phyloP scores from a whole-genome alignment of 2,888 invertebrate genomes.

The Biston stratarius region DNA sequence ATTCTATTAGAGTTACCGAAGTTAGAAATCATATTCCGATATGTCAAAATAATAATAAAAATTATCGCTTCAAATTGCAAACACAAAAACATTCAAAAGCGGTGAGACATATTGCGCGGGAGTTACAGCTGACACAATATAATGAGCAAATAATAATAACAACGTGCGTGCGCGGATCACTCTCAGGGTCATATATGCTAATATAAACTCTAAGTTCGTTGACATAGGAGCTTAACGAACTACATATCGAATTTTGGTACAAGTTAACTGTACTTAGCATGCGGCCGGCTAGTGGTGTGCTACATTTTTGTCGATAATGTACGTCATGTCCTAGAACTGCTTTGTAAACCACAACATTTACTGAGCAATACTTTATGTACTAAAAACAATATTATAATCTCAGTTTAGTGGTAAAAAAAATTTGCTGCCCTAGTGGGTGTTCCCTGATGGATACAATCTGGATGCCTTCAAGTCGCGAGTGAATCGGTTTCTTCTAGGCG shows the following conservation, averaged over 20 bases:
- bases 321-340: not conserved
- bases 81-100: conserved; percentile 30
- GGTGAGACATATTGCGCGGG: conserved; percentile 49
- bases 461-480: too few species aligned
- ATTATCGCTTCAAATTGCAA: conserved; percentile 20
- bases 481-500: too few species aligned
- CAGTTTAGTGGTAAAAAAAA: too few species aligned
- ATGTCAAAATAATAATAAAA: too few species aligned
- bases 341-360: not conserved
- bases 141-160: conserved; percentile 65
- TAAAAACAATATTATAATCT: not conserved
- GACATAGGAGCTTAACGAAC: conserved; percentile 51
- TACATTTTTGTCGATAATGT: conserved; percentile 4
- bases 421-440: too few species aligned
- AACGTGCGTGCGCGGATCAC: conserved; percentile 35
- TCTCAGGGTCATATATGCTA: conserved; percentile 33
- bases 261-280: conserved; percentile 52
- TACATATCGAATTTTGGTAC: conserved; percentile 51
- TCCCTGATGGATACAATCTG: too few species aligned
- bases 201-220: conserved; percentile 49
- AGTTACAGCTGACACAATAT: conserved; percentile 65
- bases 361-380: not conserved
- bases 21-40: too few species aligned
- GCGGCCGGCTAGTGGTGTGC: conserved; percentile 64
- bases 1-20: too few species aligned